Base-by-base conservation (phyloP, 2,113 vertebrate genomes). In the Lampris incognitus region DNA sequence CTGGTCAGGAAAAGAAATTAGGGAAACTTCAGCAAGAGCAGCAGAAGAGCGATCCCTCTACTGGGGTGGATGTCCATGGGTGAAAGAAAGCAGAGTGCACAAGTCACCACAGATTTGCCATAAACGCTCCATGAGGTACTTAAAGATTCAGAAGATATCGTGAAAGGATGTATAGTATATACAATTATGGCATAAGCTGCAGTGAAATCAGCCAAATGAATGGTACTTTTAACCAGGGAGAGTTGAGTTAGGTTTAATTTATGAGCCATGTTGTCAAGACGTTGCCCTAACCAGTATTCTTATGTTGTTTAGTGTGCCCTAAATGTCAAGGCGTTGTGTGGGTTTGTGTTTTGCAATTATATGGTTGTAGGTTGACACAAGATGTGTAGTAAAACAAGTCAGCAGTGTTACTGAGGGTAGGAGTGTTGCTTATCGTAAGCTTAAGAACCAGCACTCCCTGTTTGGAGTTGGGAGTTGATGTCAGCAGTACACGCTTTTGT, bases 401-500 rank as follows among this genome's bases (percentile, higher is more conserved):
- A 39, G 40, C 37, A 10, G n/a, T 54, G 3, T 54, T 54, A 3
- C 51, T 13, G 51, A 13, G 51, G 51, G 13, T 11, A 10, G 7
- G 10, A n/a, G 52, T 39, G 6, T 59, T 10, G 6, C 10, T 54
- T 39, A 72, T 67, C 76, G 71, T 66, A 75, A 51, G 58, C 62
- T 39, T 55, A 44, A 54, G 37, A 39, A 42, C 10, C 13, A 58
- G 11, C 49, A 9, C 50, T 59, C 37, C 40, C 38, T 36, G 13
- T 39, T 59, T 38, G 57, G 0, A 10, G 37, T 39, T 10, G 57
- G 52, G 52, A 24, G 24, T 24, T 24, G 24, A 24, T 24, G 24
- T 24, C 24, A 24, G 24, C 24, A 24, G 24, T 24, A 24, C 24
- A 24, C 24, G 52, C 11, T 55, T n/a, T n/a, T 55, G 44, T 55